These are phyloP conservation scores for Ametastegia equiseti DNA, from an alignment of 2,888 invertebrate genomes.

Conservation along the genomic window DNA sequence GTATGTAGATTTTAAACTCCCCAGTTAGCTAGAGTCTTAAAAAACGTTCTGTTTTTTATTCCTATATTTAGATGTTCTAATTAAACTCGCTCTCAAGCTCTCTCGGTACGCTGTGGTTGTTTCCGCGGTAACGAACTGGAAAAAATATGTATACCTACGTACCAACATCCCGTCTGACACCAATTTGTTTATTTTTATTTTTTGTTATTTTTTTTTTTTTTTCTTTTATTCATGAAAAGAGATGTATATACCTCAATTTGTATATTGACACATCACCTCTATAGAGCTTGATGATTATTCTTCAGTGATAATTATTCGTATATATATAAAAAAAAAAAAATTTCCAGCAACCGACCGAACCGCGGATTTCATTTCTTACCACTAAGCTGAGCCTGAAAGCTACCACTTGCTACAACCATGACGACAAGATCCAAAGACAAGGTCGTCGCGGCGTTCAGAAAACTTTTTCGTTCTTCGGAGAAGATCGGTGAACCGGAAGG, in stretches of 20 bases:
- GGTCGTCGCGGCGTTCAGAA: slow-evolving; percentile 88
- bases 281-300: too few species aligned
- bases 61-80: slow-evolving; percentile 38
- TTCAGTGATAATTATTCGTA: too few species aligned
- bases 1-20: too few species aligned
- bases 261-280: too few species aligned
- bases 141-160: not conserved
- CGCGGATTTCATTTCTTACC: not conserved
- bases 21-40: not conserved
- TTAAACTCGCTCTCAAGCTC: slow-evolving; percentile 11
- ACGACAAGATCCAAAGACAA: slow-evolving; percentile 89
- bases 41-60: not conserved
- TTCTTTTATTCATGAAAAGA: too few species aligned
- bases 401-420: slow-evolving; percentile 79
- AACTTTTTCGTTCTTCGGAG: slow-evolving; percentile 86
- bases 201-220: too few species aligned
- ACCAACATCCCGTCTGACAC: not conserved
- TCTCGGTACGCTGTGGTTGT: not conserved
- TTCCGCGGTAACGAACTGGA: not conserved
- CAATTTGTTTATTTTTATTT: too few species aligned
- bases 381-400: not conserved
- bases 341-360: not conserved
- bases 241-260: too few species aligned
- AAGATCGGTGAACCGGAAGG: slow-evolving; percentile 83
- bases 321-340: too few species aligned